Conservation (phyloP, 1,140 invertebrate genomes). For the Drosophila sulfurigaster region DNA sequence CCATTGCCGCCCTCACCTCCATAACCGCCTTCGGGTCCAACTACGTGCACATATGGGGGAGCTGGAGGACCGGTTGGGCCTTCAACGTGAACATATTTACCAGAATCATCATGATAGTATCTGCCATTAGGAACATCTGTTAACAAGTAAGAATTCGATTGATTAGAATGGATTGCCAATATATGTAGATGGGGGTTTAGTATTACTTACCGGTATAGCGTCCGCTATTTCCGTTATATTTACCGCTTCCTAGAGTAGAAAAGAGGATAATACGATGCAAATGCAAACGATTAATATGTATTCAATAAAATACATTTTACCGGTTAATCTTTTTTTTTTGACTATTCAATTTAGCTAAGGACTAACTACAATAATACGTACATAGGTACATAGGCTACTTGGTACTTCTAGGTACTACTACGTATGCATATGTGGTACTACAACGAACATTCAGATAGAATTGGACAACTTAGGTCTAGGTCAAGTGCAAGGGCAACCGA, state of each 20-base stretch:
- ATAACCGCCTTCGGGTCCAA: conserved; percentile 82
- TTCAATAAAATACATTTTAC: conserved; percentile 16
- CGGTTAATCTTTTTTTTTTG: conserved; percentile 25
- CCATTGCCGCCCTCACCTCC: conserved; percentile 72
- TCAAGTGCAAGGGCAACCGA: conserved; percentile 23
- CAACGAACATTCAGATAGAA: conserved; percentile 33
- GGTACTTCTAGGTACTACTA: conserved; percentile 43
- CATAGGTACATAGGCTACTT: conserved; percentile 12
- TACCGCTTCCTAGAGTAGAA: conserved; percentile 69
- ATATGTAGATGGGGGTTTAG: neutral
- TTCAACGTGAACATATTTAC: conserved; percentile 86
- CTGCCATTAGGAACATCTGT: conserved; percentile 83
- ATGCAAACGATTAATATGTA: conserved; percentile 59
- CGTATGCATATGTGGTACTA: conserved; percentile 18
- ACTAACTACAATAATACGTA: conserved; percentile 49
- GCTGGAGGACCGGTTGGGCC: conserved; percentile 85
- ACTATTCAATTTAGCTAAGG: conserved; percentile 53
- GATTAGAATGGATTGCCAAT: neutral
- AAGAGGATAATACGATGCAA: conserved; percentile 51
- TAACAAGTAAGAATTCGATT: neutral
- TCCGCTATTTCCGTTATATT: conserved; percentile 64
- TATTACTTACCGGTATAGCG: conserved; percentile 72
- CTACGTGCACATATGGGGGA: conserved; percentile 85
- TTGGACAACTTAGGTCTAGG: conserved; percentile 34
- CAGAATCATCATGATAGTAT: conserved; percentile 86